phyloP scores from a whole-genome alignment of 1,140 invertebrate species.

The Drosophila parabipectinata region DNA sequence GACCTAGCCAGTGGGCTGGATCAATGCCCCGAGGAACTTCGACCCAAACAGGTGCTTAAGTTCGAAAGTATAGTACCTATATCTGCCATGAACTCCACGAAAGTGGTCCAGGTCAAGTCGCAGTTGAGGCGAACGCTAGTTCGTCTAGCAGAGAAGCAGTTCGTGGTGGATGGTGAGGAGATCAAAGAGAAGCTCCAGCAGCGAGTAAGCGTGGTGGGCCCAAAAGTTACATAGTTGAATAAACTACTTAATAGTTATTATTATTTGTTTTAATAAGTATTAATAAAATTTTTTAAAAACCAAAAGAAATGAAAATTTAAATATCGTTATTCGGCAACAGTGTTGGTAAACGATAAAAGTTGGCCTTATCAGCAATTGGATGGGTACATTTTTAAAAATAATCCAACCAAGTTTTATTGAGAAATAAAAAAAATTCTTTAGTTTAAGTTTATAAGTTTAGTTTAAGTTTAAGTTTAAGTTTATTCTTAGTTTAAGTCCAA shows the following conservation, averaged over 20 bases:
- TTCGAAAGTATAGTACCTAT: constrained; percentile 90
- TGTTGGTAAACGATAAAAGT: neutral
- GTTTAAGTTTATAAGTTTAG: too few species aligned
- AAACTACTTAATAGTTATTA: neutral
- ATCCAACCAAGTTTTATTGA: too few species aligned
- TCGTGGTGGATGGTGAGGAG: constrained; percentile 41
- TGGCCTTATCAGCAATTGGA: too few species aligned
- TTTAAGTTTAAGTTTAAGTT: too few species aligned
- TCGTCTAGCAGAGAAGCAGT: constrained; percentile 51
- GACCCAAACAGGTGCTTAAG: constrained; percentile 87
- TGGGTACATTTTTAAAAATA: too few species aligned
- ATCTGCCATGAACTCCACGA: constrained; percentile 85
- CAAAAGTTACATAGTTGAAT: constrained; percentile 31
- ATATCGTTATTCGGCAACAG: neutral
- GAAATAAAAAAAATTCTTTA: too few species aligned
- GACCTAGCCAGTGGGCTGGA: constrained; percentile 86
- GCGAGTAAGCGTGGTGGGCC: constrained; percentile 62
- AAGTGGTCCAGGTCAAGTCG: constrained; percentile 86
- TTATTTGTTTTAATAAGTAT: neutral
- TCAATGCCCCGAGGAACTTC: constrained; percentile 87
- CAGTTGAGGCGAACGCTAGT: constrained; percentile 84
- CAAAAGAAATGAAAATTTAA: too few species aligned
- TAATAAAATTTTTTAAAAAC: neutral
- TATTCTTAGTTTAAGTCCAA: too few species aligned
- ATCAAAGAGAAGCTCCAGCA: constrained; percentile 55